Conservation (phyloP, 2,797 vertebrate genomes). For the Margarornis squamiger region DNA sequence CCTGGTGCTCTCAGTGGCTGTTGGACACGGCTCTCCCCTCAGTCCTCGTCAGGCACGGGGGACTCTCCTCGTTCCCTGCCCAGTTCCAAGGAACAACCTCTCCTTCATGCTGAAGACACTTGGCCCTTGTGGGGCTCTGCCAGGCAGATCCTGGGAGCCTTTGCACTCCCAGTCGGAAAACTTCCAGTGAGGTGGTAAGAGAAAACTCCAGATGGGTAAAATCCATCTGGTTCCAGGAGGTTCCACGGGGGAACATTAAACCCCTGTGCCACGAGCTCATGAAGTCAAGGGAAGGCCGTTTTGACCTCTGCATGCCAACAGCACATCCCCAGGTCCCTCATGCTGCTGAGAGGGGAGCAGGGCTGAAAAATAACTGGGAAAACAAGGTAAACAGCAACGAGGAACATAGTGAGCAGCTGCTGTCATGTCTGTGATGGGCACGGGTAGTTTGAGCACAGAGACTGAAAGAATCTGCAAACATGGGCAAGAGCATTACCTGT, state of each 20-base stretch:
- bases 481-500: accelerated
- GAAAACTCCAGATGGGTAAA: background rate
- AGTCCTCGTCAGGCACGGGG: accelerated
- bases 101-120: accelerated
- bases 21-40: accelerated
- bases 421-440: accelerated
- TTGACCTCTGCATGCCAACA: background rate
- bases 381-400: accelerated
- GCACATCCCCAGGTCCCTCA: accelerated
- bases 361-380: background rate
- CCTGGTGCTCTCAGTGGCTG: accelerated
- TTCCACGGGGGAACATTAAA: background rate
- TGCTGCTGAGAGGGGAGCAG: background rate
- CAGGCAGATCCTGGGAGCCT: background rate
- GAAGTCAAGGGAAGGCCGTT: background rate
- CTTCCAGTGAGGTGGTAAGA: accelerated
- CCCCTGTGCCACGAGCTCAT: background rate
- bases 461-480: background rate
- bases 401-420: background rate
- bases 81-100: background rate
- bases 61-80: background rate
- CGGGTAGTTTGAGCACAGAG: accelerated
- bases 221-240: background rate
- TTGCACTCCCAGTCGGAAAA: background rate
- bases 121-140: accelerated